A percentile compares a stretch with the other conserved stretches of the same genome.
Conservation (phyloP, 2,888 invertebrate genomes). For the Altica lythri region DNA sequence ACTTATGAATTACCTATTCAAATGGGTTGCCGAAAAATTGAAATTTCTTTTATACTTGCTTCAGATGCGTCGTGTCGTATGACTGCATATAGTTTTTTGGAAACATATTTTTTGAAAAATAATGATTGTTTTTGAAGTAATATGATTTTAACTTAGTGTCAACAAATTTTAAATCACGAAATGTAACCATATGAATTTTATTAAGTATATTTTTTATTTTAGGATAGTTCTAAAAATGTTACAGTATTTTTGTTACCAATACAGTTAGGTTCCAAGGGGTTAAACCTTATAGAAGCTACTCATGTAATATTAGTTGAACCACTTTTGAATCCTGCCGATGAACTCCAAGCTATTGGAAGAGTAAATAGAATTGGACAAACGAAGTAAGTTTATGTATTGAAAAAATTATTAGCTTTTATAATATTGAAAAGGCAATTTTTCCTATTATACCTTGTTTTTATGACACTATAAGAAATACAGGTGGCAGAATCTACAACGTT, state of each 20-base stretch:
- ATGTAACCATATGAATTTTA: neutral
- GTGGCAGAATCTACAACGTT: neutral
- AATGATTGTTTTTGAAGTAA: no score
- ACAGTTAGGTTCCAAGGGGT: conserved; percentile 72
- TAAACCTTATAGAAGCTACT: conserved; percentile 79
- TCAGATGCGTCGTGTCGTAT: no score
- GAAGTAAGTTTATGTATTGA: conserved; percentile 60
- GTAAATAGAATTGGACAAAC: conserved; percentile 81
- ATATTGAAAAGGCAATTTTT: neutral
- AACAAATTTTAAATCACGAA: neutral
- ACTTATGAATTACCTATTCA: no score
- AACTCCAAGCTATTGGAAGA: conserved; percentile 77
- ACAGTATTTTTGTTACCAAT: conserved; percentile 71
- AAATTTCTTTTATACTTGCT: no score
- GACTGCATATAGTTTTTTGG: no score
- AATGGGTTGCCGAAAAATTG: no score
- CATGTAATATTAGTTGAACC: conserved; percentile 79
- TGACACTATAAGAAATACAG: neutral
- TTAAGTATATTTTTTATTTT: conserved; percentile 20
- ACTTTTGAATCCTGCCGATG: conserved; percentile 72
- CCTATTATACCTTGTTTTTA: neutral
- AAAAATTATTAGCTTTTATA: conserved; percentile 2
- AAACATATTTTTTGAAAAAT: no score
- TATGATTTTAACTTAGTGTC: no score
- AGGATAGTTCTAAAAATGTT: conserved; percentile 56